A percentile compares a stretch with the other conserved stretches of the same genome.
These are phyloP conservation scores for Drosophila parvula DNA, from an alignment of 1,140 invertebrate species.

Conservation along the genomic window DNA sequence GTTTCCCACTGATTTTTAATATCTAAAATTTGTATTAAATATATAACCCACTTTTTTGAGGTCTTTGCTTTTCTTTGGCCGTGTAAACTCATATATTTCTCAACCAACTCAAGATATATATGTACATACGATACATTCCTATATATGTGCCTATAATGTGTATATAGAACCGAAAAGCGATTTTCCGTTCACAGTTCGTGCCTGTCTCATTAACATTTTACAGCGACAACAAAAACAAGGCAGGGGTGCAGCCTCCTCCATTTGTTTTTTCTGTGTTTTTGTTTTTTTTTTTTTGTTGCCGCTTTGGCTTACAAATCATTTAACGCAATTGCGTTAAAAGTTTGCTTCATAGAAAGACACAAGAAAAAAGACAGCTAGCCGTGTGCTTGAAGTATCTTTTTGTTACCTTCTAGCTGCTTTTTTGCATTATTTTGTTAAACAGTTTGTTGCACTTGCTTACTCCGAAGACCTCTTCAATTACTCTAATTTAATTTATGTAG, in stretches of 20 bases:
- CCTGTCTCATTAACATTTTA: conserved; percentile 50
- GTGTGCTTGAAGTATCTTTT: not conserved
- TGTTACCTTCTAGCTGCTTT: not conserved
- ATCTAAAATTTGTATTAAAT: not conserved
- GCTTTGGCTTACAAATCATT: conserved; percentile 54
- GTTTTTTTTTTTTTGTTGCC: conserved; percentile 1
- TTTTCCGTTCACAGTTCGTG: conserved; percentile 51
- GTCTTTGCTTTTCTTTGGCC: not conserved
- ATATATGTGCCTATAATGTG: not conserved
- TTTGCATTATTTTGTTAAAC: conserved; percentile 12
- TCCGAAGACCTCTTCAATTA: too few relatives aligned
- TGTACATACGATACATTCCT: not conserved
- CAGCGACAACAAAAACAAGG: conserved; percentile 37
- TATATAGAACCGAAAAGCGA: conserved; percentile 38
- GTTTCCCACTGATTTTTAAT: not conserved
- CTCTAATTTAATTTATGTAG: not conserved
- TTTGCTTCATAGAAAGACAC: conserved; percentile 42
- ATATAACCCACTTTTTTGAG: not conserved
- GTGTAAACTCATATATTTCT: not conserved
- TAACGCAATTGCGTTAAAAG: conserved; percentile 80
- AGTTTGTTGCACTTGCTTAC: conserved; percentile 21
- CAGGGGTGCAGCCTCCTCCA: conserved; percentile 44
- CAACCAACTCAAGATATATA: not conserved
- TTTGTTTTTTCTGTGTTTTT: conserved; percentile 9
- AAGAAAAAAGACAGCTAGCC: conserved; percentile 2